These are phyloP conservation scores for Noctua pronuba DNA, from an alignment of 2,888 invertebrate species.

Conservation along the genomic window DNA sequence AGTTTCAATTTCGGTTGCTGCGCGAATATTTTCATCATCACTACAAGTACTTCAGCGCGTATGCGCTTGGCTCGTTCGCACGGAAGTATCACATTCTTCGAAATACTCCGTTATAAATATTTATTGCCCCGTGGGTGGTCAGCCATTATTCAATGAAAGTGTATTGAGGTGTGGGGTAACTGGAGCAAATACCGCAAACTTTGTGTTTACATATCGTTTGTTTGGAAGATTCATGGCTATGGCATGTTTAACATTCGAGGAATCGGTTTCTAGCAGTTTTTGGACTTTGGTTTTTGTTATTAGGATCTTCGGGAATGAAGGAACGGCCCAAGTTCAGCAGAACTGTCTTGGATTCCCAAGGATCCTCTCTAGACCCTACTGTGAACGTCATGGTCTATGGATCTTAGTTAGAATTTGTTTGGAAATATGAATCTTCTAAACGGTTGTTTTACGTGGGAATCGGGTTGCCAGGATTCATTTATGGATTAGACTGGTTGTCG, in stretches of 20 bases:
- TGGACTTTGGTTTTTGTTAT: background rate
- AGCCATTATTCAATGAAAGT: constrained; percentile 72
- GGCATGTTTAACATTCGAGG: constrained; percentile 10
- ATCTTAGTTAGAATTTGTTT: background rate
- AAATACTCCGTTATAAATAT: constrained; percentile 77
- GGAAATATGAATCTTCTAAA: background rate
- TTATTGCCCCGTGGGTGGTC: constrained; percentile 79
- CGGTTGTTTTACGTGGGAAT: background rate
- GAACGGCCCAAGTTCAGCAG: too few relatives aligned
- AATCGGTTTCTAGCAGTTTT: constrained; percentile 2
- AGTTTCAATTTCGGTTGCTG: constrained; percentile 9
- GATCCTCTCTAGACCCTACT: background rate
- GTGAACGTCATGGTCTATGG: background rate
- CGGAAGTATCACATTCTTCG: constrained; percentile 77
- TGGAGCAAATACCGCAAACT: constrained; percentile 67
- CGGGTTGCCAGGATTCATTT: background rate
- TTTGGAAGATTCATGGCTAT: constrained; percentile 52
- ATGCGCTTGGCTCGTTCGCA: constrained; percentile 72
- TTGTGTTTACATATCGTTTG: constrained; percentile 60
- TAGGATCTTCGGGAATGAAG: background rate
- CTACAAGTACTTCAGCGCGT: constrained; percentile 56
- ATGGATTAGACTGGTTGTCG: background rate
- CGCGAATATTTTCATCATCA: constrained; percentile 57
- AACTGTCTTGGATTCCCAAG: background rate
- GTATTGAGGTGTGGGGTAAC: constrained; percentile 66